Evolutionary conservation across 2,888 invertebrate species (phyloP).

Genomic region (Erannis defoliaria): DNA sequence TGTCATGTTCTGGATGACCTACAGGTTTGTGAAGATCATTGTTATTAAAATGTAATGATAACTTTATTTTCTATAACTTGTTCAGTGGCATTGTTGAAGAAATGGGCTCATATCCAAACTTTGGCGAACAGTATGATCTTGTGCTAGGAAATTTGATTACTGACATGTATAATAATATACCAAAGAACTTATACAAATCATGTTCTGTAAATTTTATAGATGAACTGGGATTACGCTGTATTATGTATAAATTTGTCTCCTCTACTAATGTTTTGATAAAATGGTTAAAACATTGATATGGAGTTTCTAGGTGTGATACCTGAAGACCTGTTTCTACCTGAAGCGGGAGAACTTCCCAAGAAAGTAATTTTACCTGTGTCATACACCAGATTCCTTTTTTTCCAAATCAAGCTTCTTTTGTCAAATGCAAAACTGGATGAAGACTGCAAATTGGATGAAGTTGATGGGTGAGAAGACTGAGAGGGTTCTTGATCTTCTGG

Average conservation of each 20-base stretch:
- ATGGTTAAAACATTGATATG: slow-evolving; percentile 42
- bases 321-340: no score
- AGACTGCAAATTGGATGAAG: slow-evolving; percentile 45
- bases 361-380: slow-evolving; percentile 51
- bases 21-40: slow-evolving; percentile 49
- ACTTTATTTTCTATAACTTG: slow-evolving; percentile 47
- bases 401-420: slow-evolving; percentile 58
- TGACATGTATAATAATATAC: slow-evolving; percentile 46
- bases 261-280: slow-evolving; percentile 34
- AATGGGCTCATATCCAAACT: slow-evolving; percentile 48
- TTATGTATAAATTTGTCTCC: slow-evolving; percentile 32
- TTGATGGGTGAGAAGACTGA: slow-evolving; percentile 45
- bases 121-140: slow-evolving; percentile 47
- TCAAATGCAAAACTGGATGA: slow-evolving; percentile 52
- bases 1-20: slow-evolving; percentile 49
- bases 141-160: slow-evolving; percentile 45
- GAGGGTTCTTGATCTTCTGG: slow-evolving; percentile 50
- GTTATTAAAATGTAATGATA: slow-evolving; percentile 49
- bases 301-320: slow-evolving; percentile 48
- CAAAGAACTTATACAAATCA: slow-evolving; percentile 38
- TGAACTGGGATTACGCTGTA: slow-evolving; percentile 33
- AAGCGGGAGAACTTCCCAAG: slow-evolving; percentile 53
- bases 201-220: slow-evolving; percentile 36
- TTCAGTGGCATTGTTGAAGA: slow-evolving; percentile 48
- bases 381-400: slow-evolving; percentile 51